Conservation (phyloP, 2,113 vertebrate species). For the Gymnocephalus cernua region DNA sequence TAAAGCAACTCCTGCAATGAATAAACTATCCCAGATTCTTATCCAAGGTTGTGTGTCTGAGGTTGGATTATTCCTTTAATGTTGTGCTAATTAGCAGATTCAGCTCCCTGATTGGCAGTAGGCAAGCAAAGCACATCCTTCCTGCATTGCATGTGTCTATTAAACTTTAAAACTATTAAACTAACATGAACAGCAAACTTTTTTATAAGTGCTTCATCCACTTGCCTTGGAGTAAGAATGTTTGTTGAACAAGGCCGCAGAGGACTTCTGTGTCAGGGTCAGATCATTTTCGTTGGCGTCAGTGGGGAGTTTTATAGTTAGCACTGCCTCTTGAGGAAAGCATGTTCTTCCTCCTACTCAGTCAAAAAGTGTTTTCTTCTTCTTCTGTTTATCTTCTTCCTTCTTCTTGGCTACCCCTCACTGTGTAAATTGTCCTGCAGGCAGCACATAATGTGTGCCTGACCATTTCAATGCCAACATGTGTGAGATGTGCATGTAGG, state of each 20-base stretch:
- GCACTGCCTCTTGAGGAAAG: slow-evolving; percentile 21
- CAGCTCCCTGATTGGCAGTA: neutral
- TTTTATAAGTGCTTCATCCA: neutral
- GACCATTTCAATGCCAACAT: neutral
- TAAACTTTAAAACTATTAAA: neutral
- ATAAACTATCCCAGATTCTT: neutral
- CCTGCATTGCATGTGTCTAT: neutral
- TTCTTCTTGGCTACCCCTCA: neutral
- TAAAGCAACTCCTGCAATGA: neutral
- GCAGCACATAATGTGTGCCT: neutral
- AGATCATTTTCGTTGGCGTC: slow-evolving; percentile 16
- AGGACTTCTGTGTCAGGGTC: slow-evolving; percentile 10
- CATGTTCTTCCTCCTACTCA: slow-evolving; percentile 46
- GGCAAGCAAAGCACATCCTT: neutral
- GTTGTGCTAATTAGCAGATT: neutral
- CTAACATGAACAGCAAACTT: neutral
- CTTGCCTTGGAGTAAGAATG: neutral
- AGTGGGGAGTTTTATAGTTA: neutral
- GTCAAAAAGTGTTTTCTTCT: neutral
- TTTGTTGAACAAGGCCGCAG: slow-evolving; percentile 19
- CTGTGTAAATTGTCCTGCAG: neutral
- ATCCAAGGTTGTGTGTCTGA: neutral
- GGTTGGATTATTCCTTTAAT: neutral
- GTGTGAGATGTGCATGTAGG: too few relatives aligned
- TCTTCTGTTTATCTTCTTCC: neutral